These are phyloP conservation scores for Archilochus colubris DNA, from an alignment of 2,113 vertebrate species.

Conservation along the genomic window DNA sequence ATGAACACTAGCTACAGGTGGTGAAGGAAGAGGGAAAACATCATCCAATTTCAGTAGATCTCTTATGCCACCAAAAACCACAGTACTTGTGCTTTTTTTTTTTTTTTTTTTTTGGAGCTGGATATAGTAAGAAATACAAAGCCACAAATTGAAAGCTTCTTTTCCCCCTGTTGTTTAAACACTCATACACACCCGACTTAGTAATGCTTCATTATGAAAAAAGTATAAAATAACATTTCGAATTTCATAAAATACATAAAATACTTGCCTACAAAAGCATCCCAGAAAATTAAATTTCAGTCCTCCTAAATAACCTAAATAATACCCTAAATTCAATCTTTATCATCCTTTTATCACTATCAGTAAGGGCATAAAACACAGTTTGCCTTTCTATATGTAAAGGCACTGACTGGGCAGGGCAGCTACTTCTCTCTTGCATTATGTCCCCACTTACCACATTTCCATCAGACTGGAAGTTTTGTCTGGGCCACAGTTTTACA, in stretches of 20 bases:
- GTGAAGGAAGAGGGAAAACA: neutral
- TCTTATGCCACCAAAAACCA: slow-evolving; percentile 33
- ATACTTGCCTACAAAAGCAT: neutral
- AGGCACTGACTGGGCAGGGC: neutral
- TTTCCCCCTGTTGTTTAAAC: neutral
- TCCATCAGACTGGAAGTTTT: neutral
- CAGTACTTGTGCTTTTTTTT: neutral
- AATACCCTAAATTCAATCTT: neutral
- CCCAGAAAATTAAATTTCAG: neutral
- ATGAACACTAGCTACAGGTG: neutral
- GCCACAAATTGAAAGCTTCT: neutral
- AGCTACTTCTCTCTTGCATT: neutral
- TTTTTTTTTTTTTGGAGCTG: neutral
- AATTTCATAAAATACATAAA: neutral
- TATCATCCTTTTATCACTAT: neutral
- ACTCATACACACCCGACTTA: neutral
- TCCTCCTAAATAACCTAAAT: neutral
- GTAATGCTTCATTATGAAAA: neutral
- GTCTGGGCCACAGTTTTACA: neutral
- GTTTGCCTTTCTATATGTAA: neutral
- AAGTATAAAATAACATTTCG: neutral
- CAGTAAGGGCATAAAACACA: neutral
- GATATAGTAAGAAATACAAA: slow-evolving; percentile 5
- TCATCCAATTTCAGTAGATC: slow-evolving; percentile 1
- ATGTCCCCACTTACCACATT: neutral